Evolutionary conservation across 2,797 vertebrate species (phyloP).

Genomic region (Anomalospiza imberbis): DNA sequence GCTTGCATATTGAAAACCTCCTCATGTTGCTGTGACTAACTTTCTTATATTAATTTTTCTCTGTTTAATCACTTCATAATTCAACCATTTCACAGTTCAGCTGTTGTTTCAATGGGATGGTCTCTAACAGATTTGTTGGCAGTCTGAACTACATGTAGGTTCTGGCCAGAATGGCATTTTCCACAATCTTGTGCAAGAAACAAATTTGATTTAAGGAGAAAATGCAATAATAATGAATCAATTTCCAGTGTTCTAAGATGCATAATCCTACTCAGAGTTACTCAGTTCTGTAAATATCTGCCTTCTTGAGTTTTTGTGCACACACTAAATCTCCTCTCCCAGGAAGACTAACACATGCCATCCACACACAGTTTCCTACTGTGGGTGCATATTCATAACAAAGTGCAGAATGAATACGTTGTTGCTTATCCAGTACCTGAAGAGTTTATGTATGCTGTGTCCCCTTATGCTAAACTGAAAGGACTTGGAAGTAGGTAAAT

Average conservation of each 20-base stretch:
- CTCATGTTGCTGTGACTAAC: neutral
- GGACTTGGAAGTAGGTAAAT: neutral
- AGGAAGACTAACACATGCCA: neutral
- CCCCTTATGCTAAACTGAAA: neutral
- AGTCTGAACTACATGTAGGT: neutral
- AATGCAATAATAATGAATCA: neutral
- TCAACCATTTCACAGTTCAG: neutral
- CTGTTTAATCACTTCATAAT: slow-evolving; percentile 19
- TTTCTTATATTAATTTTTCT: neutral
- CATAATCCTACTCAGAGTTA: neutral
- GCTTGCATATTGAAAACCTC: neutral
- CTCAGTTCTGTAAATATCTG: neutral
- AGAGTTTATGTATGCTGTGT: neutral
- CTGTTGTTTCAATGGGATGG: neutral
- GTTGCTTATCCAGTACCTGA: neutral
- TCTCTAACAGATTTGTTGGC: neutral
- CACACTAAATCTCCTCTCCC: neutral
- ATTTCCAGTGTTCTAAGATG: neutral
- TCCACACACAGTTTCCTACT: neutral
- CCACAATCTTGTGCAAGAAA: neutral
- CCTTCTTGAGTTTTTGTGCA: neutral
- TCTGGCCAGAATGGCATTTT: neutral
- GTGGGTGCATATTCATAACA: neutral
- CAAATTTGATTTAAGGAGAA: neutral
- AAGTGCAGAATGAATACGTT: neutral